Percentiles rank a stretch among this genome's conserved stretches.
phyloP scores from a whole-genome alignment of 2,888 invertebrate species.

The Megalurothrips usitatus region DNA sequence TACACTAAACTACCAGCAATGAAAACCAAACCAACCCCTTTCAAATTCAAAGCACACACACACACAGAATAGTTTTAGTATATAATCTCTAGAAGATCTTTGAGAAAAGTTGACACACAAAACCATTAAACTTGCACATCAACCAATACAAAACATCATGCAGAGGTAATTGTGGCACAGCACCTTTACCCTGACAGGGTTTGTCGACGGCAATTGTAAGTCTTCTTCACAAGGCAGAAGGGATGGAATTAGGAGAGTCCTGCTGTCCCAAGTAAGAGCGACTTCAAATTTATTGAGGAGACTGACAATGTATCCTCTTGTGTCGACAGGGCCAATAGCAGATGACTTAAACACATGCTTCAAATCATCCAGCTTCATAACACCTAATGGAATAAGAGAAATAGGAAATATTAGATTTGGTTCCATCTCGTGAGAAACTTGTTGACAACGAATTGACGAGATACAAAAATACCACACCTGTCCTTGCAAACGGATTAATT shows the following conservation, averaged over 20 bases:
- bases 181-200: conserved; percentile 50
- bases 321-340: conserved; percentile 64
- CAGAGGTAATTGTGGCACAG: conserved; percentile 26
- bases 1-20: background rate
- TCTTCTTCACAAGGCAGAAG: conserved; percentile 76
- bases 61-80: too few relatives aligned
- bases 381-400: conserved; percentile 49
- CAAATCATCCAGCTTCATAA: conserved; percentile 91
- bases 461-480: conserved; percentile 53
- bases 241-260: conserved; percentile 86
- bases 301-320: conserved; percentile 78
- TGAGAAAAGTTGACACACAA: background rate
- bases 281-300: conserved; percentile 95
- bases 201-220: conserved; percentile 48
- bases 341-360: conserved; percentile 90
- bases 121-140: conserved; percentile 30
- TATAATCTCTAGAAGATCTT: too few relatives aligned
- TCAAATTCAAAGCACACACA: background rate
- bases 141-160: conserved; percentile 11
- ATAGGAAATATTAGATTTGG: background rate
- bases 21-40: background rate
- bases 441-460: background rate
- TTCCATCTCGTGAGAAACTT: background rate
- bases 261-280: conserved; percentile 91
- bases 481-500: conserved; percentile 90